Evolutionary conservation across 1,140 invertebrate species (phyloP).

Genomic region (Anoplolepis gracilipes): DNA sequence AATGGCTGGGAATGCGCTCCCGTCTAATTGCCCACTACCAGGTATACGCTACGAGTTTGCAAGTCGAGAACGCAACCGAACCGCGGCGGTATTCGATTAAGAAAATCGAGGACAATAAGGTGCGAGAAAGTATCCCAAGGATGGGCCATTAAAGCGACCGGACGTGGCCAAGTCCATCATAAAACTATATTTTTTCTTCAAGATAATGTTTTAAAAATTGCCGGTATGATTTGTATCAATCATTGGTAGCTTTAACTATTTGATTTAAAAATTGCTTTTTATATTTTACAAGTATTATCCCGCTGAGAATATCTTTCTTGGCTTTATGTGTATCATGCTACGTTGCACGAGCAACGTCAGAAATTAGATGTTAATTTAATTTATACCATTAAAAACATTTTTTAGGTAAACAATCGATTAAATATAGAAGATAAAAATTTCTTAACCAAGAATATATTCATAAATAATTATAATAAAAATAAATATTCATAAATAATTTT

Average conservation of each 20-base stretch:
- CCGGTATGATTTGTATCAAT: not conserved
- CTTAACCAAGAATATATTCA: not conserved
- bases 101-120: constrained; percentile 25
- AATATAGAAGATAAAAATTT: not conserved
- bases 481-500: too few relatives aligned
- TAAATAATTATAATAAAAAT: too few relatives aligned
- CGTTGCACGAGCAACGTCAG: not conserved
- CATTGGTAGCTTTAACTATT: not conserved
- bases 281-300: not conserved
- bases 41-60: constrained; percentile 40
- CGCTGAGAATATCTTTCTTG: not conserved
- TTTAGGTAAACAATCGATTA: not conserved
- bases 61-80: constrained; percentile 6
- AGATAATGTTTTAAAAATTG: not conserved
- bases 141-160: not conserved
- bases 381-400: not conserved
- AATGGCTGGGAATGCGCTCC: constrained; percentile 71
- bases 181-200: not conserved
- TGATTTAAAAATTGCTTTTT: not conserved
- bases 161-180: not conserved
- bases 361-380: not conserved
- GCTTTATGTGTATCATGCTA: not conserved
- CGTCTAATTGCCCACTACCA: constrained; percentile 66
- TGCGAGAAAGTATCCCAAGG: not conserved
- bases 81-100: constrained; percentile 28